Evolutionary conservation across 2,797 vertebrate species (phyloP).

Genomic region (Threskiornis aethiopicus): DNA sequence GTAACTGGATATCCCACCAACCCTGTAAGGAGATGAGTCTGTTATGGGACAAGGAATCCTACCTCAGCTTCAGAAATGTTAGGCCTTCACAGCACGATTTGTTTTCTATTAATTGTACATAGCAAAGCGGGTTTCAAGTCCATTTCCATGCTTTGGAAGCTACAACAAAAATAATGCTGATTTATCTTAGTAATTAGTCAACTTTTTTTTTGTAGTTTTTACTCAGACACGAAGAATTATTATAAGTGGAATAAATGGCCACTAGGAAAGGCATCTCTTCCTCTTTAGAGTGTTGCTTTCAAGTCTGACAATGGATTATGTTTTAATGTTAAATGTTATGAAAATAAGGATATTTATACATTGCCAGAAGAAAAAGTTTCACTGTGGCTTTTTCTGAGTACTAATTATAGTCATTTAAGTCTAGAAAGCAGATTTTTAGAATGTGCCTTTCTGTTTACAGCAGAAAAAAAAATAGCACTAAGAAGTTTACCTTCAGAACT

Average conservation of each 20-base stretch:
- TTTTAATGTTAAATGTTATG: not conserved
- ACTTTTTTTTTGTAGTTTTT: not conserved
- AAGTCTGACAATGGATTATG: not conserved
- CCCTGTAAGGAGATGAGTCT: not conserved
- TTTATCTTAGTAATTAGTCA: not conserved
- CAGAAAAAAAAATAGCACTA: not conserved
- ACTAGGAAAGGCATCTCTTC: not conserved
- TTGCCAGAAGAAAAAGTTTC: not conserved
- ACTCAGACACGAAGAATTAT: not conserved
- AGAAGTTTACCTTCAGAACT: not conserved
- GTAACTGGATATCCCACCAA: not conserved
- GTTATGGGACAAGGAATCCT: not conserved
- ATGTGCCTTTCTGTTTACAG: not conserved
- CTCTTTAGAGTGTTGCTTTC: not conserved
- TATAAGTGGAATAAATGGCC: not conserved
- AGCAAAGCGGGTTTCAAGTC: not conserved
- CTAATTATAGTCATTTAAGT: not conserved
- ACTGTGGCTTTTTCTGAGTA: not conserved
- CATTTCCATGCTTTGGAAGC: not conserved
- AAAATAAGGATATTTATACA: not conserved
- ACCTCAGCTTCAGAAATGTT: not conserved
- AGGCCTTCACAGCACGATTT: not conserved
- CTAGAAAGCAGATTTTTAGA: not conserved
- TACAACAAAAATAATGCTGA: not conserved
- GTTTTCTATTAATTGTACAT: not conserved